These are phyloP conservation scores for Antigone vipio DNA, from an alignment of 2,113 vertebrate genomes.

Conservation along the genomic window DNA sequence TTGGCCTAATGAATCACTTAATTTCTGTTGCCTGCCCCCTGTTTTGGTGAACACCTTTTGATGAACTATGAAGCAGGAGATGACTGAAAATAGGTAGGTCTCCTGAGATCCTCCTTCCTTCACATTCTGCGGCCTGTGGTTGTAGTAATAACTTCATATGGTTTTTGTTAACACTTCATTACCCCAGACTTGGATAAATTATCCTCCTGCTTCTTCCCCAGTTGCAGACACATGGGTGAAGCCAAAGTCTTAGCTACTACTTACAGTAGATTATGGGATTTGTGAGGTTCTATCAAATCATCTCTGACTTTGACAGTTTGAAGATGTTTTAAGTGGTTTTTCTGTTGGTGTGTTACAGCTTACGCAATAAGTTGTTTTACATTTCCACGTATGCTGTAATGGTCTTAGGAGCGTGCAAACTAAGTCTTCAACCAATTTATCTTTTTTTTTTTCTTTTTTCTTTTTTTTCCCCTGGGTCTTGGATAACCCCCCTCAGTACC, in stretches of 20 bases:
- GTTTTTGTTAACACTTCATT: slow-evolving; percentile 85
- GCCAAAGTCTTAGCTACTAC: slow-evolving; percentile 69
- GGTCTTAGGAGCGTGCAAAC: slow-evolving; percentile 48
- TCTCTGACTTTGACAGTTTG: slow-evolving; percentile 73
- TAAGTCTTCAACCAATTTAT: slow-evolving; percentile 12
- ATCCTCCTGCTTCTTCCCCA: slow-evolving; percentile 72
- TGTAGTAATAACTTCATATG: slow-evolving; percentile 82
- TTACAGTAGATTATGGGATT: slow-evolving; percentile 78
- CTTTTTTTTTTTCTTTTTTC: neutral
- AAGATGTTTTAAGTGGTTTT: slow-evolving; percentile 69
- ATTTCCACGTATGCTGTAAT: slow-evolving; percentile 56
- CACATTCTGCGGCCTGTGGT: slow-evolving; percentile 73
- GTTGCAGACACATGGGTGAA: slow-evolving; percentile 69
- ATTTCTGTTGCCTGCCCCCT: slow-evolving; percentile 59
- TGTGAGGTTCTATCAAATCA: slow-evolving; percentile 76
- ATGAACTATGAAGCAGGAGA: slow-evolving; percentile 59
- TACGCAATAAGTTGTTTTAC: slow-evolving; percentile 58
- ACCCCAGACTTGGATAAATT: slow-evolving; percentile 81
- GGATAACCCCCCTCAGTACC: neutral
- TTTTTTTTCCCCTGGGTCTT: neutral
- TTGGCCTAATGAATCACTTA: slow-evolving; percentile 73
- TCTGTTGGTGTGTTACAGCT: slow-evolving; percentile 4
- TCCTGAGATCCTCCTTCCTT: slow-evolving; percentile 67
- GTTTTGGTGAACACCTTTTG: slow-evolving; percentile 68
- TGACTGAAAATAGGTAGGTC: slow-evolving; percentile 65